phyloP scores from a whole-genome alignment of 2,797 vertebrate genomes.

The Pygocentrus nattereri region DNA sequence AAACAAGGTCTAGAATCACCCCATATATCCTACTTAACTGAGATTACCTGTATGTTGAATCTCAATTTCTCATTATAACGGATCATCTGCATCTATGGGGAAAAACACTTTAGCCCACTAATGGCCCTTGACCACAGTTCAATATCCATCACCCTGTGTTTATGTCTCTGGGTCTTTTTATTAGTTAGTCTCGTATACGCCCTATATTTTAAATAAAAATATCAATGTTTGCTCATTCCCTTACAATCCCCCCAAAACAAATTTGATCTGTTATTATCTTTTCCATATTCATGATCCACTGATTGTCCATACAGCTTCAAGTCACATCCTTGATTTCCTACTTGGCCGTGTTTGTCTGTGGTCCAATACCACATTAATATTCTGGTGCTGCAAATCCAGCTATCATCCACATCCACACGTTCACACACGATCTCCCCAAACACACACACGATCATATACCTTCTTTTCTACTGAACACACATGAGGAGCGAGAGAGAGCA shows the following conservation, averaged over 20 bases:
- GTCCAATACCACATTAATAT: constrained; percentile 29
- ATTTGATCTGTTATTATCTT: background rate
- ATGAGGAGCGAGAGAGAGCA: constrained; percentile 58
- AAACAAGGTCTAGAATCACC: too few species aligned
- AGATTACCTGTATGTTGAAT: background rate
- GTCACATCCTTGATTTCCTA: constrained; percentile 7
- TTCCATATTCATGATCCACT: background rate
- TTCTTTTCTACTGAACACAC: constrained; percentile 37
- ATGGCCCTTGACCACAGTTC: too few species aligned
- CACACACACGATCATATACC: constrained; percentile 23
- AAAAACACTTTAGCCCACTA: background rate
- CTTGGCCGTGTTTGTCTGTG: constrained; percentile 54
- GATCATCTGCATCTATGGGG: background rate
- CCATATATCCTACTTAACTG: too few species aligned
- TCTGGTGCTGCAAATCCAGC: constrained; percentile 50
- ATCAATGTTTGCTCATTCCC: background rate
- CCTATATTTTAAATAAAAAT: background rate
- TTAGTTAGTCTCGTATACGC: background rate
- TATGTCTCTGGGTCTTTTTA: background rate
- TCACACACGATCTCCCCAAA: constrained; percentile 34
- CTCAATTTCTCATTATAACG: background rate
- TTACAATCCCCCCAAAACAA: background rate
- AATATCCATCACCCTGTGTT: too few species aligned
- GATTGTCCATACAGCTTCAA: background rate
- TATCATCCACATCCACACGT: constrained; percentile 27